phyloP scores from a whole-genome alignment of 2,797 vertebrate genomes.

The Tokudaia muenninki region DNA sequence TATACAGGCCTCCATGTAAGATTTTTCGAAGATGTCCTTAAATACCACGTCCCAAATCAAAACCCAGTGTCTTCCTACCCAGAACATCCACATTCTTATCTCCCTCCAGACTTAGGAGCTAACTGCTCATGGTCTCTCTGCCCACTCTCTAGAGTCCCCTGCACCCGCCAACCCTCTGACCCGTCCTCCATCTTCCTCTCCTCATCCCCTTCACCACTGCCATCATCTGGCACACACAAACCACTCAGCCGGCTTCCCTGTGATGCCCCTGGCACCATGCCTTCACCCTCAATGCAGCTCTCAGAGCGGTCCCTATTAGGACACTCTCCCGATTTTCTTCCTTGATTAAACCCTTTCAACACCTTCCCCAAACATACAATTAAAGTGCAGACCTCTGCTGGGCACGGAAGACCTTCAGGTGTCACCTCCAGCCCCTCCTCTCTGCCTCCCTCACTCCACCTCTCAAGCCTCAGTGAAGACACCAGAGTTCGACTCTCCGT shows the following conservation, averaged over 20 bases:
- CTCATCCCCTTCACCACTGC: not conserved
- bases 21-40: not conserved
- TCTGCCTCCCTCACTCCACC: not conserved
- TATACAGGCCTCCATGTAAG: not conserved
- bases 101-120: not conserved
- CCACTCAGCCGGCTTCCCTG: not conserved
- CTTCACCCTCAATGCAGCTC: not conserved
- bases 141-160: too few relatives aligned
- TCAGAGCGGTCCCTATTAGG: not conserved
- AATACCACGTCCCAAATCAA: not conserved
- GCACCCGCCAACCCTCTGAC: not conserved
- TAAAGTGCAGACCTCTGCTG: not conserved
- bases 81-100: not conserved
- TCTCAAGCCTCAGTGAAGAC: not conserved
- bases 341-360: not conserved
- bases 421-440: not conserved
- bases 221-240: not conserved
- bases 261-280: fast-evolving
- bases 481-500: not conserved
- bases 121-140: not conserved
- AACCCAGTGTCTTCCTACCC: not conserved
- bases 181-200: too few relatives aligned
- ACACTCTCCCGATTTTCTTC: not conserved
- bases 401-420: not conserved
- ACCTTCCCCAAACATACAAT: not conserved